Evolutionary conservation across 2,888 invertebrate species (phyloP).

Genomic region (Ectropis crepuscularia): DNA sequence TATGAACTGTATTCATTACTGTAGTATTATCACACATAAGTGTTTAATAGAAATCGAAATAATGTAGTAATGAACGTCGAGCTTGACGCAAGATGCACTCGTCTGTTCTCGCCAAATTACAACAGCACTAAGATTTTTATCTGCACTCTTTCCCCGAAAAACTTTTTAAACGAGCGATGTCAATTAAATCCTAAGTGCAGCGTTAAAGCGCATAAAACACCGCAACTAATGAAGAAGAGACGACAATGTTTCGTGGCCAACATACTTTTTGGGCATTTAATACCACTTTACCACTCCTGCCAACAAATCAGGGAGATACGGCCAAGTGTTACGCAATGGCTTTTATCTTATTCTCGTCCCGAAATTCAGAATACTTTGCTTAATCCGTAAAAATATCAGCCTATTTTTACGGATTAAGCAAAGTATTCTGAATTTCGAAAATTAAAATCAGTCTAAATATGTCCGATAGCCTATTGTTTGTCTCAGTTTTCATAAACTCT

Average conservation of each 20-base stretch:
- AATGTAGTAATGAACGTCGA: no score
- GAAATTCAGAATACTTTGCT: no score
- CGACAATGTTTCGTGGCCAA: slow-evolving; percentile 9
- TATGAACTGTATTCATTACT: no score
- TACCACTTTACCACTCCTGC: slow-evolving; percentile 12
- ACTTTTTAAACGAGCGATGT: not conserved
- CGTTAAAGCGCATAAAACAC: slow-evolving; percentile 13
- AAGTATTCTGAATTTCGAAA: no score
- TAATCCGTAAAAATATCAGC: no score
- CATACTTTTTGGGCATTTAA: slow-evolving; percentile 16
- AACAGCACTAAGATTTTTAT: not conserved
- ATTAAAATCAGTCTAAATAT: no score
- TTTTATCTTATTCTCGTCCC: slow-evolving; percentile 20
- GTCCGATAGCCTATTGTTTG: no score
- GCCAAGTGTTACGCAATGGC: slow-evolving; percentile 22
- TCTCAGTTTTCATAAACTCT: no score
- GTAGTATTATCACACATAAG: no score
- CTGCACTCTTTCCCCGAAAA: slow-evolving; percentile 3
- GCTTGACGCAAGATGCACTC: not conserved
- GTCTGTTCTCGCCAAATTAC: not conserved
- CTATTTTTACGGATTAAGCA: no score
- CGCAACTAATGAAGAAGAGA: slow-evolving; percentile 11
- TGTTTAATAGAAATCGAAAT: no score
- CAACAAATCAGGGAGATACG: slow-evolving; percentile 7
- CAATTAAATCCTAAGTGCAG: slow-evolving; percentile 20